phyloP scores from a whole-genome alignment of 2,797 vertebrate species.

The Liasis olivaceus region DNA sequence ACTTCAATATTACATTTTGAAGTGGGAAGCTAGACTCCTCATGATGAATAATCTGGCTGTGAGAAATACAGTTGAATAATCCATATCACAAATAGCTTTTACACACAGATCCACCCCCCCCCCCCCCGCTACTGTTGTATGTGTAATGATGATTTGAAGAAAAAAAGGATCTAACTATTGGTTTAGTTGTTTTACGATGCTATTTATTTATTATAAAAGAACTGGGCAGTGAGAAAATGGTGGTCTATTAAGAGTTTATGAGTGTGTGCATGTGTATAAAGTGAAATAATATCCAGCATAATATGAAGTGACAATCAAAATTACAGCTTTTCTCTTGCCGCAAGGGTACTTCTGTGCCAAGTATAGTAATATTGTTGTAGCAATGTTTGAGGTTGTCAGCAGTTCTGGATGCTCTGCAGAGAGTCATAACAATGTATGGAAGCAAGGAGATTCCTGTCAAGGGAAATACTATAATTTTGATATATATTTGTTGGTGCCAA shows the following conservation, averaged over 20 bases:
- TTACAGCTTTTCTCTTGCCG: slow-evolving; percentile 86
- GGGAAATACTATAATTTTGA: slow-evolving; percentile 88
- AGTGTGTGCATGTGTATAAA: slow-evolving; percentile 77
- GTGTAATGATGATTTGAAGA: slow-evolving; percentile 18
- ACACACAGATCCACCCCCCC: slow-evolving; percentile 5
- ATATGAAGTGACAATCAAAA: slow-evolving; percentile 91
- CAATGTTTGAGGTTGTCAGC: slow-evolving; percentile 87
- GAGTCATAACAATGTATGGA: slow-evolving; percentile 83
- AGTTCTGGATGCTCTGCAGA: slow-evolving; percentile 87
- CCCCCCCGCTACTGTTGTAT: slow-evolving; percentile 50
- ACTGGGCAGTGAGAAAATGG: slow-evolving; percentile 73
- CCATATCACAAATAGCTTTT: slow-evolving; percentile 43
- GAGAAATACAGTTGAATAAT: slow-evolving; percentile 55
- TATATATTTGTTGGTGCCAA: slow-evolving; percentile 86
- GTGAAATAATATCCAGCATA: slow-evolving; percentile 87
- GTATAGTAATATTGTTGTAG: slow-evolving; percentile 89
- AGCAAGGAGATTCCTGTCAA: slow-evolving; percentile 85
- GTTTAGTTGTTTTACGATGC: slow-evolving; percentile 75
- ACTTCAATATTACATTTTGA: slow-evolving; percentile 28
- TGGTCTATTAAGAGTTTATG: slow-evolving; percentile 81
- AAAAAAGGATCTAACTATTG: slow-evolving; percentile 70
- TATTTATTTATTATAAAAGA: slow-evolving; percentile 78
- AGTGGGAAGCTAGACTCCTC: neutral
- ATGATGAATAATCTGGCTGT: slow-evolving; percentile 9
- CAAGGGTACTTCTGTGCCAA: slow-evolving; percentile 85